phyloP scores from a whole-genome alignment of 2,797 vertebrate species.

The Mormyrus proboscirostris region DNA sequence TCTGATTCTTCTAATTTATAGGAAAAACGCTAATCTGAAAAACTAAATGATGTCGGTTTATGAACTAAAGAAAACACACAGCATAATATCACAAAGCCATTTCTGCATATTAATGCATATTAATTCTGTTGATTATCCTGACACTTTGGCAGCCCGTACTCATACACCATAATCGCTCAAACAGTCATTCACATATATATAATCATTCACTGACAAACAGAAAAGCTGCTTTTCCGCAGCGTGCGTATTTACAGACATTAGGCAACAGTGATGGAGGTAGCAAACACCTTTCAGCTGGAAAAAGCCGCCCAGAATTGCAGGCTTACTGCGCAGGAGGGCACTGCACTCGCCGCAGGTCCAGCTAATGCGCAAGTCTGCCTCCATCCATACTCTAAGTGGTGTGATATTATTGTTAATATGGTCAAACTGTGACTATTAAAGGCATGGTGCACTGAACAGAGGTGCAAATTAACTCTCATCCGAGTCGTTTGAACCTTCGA shows the following conservation, averaged over 20 bases:
- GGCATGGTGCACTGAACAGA: background rate
- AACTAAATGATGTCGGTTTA: background rate
- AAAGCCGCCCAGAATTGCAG: background rate
- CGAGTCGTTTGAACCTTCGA: background rate
- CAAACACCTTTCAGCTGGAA: background rate
- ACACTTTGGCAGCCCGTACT: background rate
- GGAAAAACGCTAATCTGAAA: background rate
- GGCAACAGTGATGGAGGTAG: background rate
- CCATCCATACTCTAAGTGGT: background rate
- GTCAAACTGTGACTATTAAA: constrained; percentile 7
- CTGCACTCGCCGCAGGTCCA: background rate
- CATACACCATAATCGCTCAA: background rate
- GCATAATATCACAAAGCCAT: background rate
- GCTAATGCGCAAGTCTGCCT: background rate
- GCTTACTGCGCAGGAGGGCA: background rate
- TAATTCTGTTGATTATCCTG: background rate
- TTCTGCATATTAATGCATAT: background rate
- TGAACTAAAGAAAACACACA: background rate
- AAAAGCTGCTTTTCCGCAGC: background rate
- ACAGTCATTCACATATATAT: background rate
- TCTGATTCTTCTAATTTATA: background rate
- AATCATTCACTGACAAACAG: background rate
- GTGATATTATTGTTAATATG: constrained; percentile 14
- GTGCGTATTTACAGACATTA: background rate
- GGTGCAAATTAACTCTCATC: constrained; percentile 8